A percentile compares a stretch with the other conserved stretches of the same genome.
Conservation (phyloP, 2,888 invertebrate genomes). For the Frankliniella fusca region DNA sequence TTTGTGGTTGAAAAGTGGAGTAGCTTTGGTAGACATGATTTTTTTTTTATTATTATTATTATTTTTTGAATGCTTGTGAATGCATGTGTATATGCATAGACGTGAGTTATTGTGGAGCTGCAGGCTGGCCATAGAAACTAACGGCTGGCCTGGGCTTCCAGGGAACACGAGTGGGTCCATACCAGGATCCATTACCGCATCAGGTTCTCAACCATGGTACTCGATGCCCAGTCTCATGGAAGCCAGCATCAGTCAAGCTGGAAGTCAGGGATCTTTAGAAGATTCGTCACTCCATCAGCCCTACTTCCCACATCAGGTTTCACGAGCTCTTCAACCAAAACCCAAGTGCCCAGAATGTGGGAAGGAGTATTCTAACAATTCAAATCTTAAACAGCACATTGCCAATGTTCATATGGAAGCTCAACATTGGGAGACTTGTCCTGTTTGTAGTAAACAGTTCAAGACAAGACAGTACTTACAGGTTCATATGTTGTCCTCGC, state of each 20-base stretch:
- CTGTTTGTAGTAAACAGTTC: constrained; percentile 62
- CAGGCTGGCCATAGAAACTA: constrained; percentile 21
- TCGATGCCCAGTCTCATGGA: constrained; percentile 5
- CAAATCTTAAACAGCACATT: constrained; percentile 66
- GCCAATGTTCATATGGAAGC: constrained; percentile 63
- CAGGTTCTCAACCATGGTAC: constrained; percentile 19
- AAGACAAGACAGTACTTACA: constrained; percentile 68
- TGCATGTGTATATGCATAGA: background rate
- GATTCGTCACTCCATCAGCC: background rate
- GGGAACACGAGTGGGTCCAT: constrained; percentile 31
- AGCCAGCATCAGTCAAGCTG: background rate
- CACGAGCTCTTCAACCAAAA: constrained; percentile 43
- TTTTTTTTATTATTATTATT: background rate
- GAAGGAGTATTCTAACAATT: constrained; percentile 64
- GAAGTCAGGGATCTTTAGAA: constrained; percentile 14
- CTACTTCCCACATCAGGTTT: background rate
- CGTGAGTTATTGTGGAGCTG: background rate
- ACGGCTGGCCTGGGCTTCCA: constrained; percentile 38
- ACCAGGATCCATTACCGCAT: background rate
- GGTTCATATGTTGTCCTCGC: constrained; percentile 64
- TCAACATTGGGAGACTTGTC: constrained; percentile 58
- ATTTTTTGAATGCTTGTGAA: constrained; percentile 4
- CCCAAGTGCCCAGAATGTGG: constrained; percentile 65
- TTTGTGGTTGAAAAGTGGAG: background rate
- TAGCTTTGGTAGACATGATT: background rate